These are phyloP conservation scores for Melanaphis sacchari DNA, from an alignment of 1,140 invertebrate species.

Conservation along the genomic window DNA sequence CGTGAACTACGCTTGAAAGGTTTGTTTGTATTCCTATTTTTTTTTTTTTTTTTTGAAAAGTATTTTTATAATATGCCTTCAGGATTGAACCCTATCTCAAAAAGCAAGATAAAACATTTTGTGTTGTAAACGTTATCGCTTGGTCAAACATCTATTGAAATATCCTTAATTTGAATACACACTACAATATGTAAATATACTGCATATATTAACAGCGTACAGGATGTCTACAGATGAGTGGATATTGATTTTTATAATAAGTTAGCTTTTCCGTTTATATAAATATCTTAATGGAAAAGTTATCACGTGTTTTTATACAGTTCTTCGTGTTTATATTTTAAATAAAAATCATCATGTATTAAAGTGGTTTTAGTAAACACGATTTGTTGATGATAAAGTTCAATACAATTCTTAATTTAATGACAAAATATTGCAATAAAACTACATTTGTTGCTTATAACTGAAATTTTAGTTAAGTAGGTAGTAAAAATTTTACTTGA, in stretches of 20 bases:
- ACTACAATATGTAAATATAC: background rate
- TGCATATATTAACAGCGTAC: background rate
- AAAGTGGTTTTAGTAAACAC: background rate
- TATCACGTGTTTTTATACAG: background rate
- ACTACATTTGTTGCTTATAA: background rate
- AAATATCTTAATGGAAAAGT: background rate
- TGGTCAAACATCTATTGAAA: constrained; percentile 1
- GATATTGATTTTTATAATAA: constrained; percentile 4
- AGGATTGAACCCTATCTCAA: no score
- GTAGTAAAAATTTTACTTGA: background rate
- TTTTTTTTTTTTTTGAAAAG: background rate
- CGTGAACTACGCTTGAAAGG: background rate
- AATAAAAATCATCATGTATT: background rate
- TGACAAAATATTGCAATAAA: background rate
- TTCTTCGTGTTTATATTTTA: background rate
- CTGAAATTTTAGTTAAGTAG: background rate
- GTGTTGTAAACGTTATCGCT: background rate
- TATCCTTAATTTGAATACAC: constrained; percentile 19
- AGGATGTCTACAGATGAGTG: background rate
- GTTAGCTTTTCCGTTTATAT: background rate
- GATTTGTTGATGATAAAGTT: background rate
- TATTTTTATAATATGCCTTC: constrained; percentile 11
- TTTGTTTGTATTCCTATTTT: background rate
- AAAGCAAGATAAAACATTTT: background rate
- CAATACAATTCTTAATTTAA: background rate